Conservation (phyloP, 2,888 invertebrate species). For the Dusona sp. region DNA sequence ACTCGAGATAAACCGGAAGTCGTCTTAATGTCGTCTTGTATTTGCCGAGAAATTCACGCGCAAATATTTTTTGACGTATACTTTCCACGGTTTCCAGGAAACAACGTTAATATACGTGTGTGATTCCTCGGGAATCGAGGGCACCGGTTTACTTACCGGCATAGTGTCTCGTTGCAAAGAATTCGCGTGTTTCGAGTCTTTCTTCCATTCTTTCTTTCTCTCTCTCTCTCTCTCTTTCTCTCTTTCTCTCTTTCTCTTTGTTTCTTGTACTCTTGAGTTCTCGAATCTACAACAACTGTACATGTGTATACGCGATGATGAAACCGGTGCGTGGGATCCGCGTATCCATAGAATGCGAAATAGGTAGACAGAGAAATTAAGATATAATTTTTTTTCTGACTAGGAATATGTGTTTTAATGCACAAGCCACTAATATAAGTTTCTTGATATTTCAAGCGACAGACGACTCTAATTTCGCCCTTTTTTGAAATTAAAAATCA, state of each 20-base stretch:
- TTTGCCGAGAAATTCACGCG: slow-evolving; percentile 31
- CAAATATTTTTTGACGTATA: slow-evolving; percentile 52
- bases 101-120: slow-evolving; percentile 58
- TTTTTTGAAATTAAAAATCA: background rate
- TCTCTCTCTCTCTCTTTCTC: background rate
- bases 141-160: slow-evolving; percentile 63
- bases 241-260: slow-evolving; percentile 27
- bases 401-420: slow-evolving; percentile 19
- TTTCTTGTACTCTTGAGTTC: slow-evolving; percentile 26
- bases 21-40: slow-evolving; percentile 14
- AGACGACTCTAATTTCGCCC: too few relatives aligned
- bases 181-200: slow-evolving; percentile 51
- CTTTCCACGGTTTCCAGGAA: slow-evolving; percentile 74
- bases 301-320: slow-evolving; percentile 48
- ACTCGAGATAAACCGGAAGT: slow-evolving; percentile 57
- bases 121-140: slow-evolving; percentile 73
- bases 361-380: slow-evolving; percentile 61
- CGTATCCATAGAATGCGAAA: slow-evolving; percentile 52
- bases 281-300: background rate
- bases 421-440: background rate
- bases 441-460: background rate
- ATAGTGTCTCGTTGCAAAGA: slow-evolving; percentile 47
- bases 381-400: slow-evolving; percentile 25
- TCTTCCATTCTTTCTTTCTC: slow-evolving; percentile 12
- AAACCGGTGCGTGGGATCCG: slow-evolving; percentile 71